Evolutionary conservation across 2,113 vertebrate genomes (phyloP).

Genomic region (Cinclus mexicanus): DNA sequence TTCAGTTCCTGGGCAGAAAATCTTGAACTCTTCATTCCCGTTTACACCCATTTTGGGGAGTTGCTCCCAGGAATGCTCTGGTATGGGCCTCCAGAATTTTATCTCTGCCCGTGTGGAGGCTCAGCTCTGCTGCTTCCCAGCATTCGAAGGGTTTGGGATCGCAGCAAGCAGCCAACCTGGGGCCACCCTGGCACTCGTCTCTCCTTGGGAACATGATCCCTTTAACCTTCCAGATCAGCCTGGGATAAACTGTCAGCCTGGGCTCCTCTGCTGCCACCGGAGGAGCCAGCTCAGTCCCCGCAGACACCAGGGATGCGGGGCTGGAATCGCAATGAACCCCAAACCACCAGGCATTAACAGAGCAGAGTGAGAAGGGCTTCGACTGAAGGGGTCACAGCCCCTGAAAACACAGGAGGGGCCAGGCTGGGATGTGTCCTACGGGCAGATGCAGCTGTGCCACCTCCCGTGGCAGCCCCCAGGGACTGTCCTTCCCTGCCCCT

Average conservation of each 20-base stretch:
- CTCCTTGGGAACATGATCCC: not conserved
- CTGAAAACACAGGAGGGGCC: not conserved
- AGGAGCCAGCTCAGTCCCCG: not conserved
- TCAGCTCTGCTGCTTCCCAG: not conserved
- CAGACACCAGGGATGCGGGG: not conserved
- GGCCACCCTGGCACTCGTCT: not conserved
- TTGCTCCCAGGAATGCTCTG: not conserved
- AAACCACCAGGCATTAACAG: rapidly evolving
- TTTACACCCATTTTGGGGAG: not conserved
- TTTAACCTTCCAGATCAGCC: not conserved
- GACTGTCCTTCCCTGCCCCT: not conserved
- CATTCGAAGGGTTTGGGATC: not conserved
- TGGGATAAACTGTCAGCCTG: not conserved
- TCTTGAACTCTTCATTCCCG: not conserved
- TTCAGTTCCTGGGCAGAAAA: not conserved
- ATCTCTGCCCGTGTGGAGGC: not conserved
- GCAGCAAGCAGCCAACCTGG: not conserved
- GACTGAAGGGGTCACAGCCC: not conserved
- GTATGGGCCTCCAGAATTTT: not conserved
- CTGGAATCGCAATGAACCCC: not conserved
- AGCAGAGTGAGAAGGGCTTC: not conserved
- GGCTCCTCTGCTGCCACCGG: not conserved
- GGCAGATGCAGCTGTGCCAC: not conserved
- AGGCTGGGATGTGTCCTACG: rapidly evolving
- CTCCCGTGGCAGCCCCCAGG: not conserved